Evolutionary conservation across 2,113 vertebrate species (phyloP).

Genomic region (Taurulus bubalis): DNA sequence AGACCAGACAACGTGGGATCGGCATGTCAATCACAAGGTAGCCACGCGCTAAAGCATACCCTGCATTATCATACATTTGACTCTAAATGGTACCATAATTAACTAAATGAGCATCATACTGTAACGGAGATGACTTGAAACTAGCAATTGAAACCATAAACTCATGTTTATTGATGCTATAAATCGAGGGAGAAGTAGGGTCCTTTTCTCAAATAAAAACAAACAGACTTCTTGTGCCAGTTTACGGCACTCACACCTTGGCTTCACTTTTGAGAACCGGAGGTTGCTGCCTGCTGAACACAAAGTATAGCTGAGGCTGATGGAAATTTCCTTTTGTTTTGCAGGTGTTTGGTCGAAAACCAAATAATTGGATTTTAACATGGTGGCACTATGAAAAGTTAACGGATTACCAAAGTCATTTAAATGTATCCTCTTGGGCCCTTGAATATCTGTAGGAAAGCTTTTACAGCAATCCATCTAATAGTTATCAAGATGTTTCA

Average conservation of each 20-base stretch:
- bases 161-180: no score
- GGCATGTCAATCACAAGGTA: no score
- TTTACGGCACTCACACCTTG: neutral
- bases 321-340: neutral
- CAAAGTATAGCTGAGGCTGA: neutral
- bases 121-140: no score
- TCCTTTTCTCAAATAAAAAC: no score
- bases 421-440: neutral
- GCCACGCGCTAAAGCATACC: no score
- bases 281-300: neutral
- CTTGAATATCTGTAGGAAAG: neutral
- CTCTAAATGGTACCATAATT: no score
- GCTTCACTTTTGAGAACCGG: neutral
- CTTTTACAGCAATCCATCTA: neutral
- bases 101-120: no score
- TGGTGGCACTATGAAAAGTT: neutral
- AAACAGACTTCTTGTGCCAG: no score
- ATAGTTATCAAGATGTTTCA: neutral
- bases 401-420: neutral
- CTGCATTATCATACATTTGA: no score
- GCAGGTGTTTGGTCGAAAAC: neutral
- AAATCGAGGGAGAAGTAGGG: no score
- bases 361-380: neutral
- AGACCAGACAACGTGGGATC: no score
- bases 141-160: no score